Percentiles rank a stretch among this genome's conserved stretches.
These are phyloP conservation scores for honey bee (Apis mellifera) DNA, from an alignment of 1,140 invertebrate species.

Conservation along the genomic window DNA sequence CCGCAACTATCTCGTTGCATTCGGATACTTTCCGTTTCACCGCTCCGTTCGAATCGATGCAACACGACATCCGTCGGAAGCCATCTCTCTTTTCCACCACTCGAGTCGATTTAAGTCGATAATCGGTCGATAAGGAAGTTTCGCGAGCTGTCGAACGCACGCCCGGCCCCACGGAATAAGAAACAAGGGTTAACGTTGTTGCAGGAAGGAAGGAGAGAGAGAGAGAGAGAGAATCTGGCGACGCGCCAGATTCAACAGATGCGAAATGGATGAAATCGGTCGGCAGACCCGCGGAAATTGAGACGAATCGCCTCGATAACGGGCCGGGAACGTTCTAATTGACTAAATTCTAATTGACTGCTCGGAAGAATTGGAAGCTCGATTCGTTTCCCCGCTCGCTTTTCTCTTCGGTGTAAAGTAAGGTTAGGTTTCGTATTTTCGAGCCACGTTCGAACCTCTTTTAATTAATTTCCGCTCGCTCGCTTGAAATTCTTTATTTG, in stretches of 20 bases:
- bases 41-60: not conserved
- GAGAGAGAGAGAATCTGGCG: conserved; percentile 54
- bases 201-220: conserved; percentile 5
- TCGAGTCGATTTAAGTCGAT: not conserved
- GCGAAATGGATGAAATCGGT: conserved; percentile 32
- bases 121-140: conserved; percentile 21
- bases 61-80: not conserved
- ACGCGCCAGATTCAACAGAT: conserved; percentile 71
- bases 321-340: too few species aligned
- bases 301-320: not conserved
- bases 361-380: too few species aligned
- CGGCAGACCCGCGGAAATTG: conserved; percentile 7
- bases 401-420: too few species aligned
- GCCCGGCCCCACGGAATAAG: conserved; percentile 15
- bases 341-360: not conserved
- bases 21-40: not conserved
- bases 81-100: not conserved
- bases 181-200: conserved; percentile 52
- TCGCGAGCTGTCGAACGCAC: not conserved
- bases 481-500: too few species aligned
- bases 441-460: too few species aligned
- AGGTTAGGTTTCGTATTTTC: too few species aligned
- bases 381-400: not conserved
- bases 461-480: too few species aligned
- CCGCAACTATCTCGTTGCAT: too few species aligned